A percentile compares a stretch with the other conserved stretches of the same genome.
Conservation (phyloP, 2,113 vertebrate genomes). For the Lathamus discolor region DNA sequence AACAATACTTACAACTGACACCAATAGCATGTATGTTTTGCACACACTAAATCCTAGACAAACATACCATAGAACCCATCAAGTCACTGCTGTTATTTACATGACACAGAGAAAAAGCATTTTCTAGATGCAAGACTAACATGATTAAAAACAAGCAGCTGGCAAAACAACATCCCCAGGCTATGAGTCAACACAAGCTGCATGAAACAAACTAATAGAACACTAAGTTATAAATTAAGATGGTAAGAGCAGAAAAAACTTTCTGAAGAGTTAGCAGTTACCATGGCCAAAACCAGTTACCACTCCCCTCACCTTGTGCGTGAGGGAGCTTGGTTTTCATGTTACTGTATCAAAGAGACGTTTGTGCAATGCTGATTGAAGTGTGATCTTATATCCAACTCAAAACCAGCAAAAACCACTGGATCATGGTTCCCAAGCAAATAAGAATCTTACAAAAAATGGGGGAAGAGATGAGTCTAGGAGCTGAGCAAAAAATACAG, state of each 20-base stretch:
- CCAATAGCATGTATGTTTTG: background rate
- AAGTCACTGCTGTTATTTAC: background rate
- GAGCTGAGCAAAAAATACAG: background rate
- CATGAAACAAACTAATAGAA: background rate
- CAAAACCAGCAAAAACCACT: background rate
- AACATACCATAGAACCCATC: background rate
- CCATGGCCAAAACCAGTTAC: rapidly evolving
- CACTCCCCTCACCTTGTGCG: background rate
- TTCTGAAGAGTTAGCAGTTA: background rate
- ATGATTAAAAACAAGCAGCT: background rate
- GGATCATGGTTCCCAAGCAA: background rate
- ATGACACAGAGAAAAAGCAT: background rate
- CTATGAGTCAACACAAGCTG: background rate
- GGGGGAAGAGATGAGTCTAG: background rate
- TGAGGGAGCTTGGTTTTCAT: background rate
- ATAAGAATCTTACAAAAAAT: background rate
- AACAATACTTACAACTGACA: background rate
- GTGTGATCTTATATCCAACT: background rate
- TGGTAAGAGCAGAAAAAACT: background rate
- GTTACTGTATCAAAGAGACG: background rate
- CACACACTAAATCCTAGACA: background rate
- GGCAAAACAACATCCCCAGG: constrained; percentile 8
- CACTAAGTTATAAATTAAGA: background rate
- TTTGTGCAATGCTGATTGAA: background rate
- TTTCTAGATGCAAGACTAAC: background rate